Base-by-base conservation (phyloP, 2,113 vertebrate genomes). In the Microcebus jonahi region DNA sequence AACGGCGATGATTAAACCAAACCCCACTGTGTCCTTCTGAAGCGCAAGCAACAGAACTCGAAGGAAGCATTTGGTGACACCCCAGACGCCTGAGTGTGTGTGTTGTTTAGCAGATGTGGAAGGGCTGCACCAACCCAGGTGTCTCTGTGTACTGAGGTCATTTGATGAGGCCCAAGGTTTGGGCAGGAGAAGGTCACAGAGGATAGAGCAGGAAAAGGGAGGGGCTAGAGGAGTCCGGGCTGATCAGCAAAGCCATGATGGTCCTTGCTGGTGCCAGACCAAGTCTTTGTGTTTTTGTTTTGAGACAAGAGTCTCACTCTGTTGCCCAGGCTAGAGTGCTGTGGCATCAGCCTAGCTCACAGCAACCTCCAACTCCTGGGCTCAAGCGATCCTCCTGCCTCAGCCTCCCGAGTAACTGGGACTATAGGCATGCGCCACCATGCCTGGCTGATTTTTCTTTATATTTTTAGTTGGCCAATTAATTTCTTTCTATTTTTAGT, bases 11-110 rank as follows among this genome's bases (percentile, higher is more conserved):
- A 42, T n/a, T 39, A 55, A 39, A 23, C 31, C 53, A n/a, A 75
- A 70, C 4, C 31, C 6, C 6, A 18, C 6, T 57, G 1, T 0
- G 2, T 21, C 10, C 61, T 77, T 31, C 59, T 15, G 75, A 53
- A 39, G 7, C 13, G 6, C 23, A 15, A 50, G 42, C 21, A 63
- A 23, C 34, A 61, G 29, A 29, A 23, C 0, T 2, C 1, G 0
- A 3, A 31, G 18, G 18, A 2, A 0, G 1, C 3, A 2, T 2
- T 81, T 18, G 57, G 5, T 3, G 1, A 13, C 21, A 4, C 1
- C 0, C n/a, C 65, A 31, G 88, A 34, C 4, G 2, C 83, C 20
- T 48, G 6, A 27, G 42, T 20, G 5, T 2, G 6, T 29, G 27
- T 34, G 70, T 42, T 25, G 65, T 27, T 77, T 34, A 34, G 0